These are phyloP conservation scores for Ellobius talpinus DNA, from an alignment of 2,113 vertebrate species.

Conservation along the genomic window DNA sequence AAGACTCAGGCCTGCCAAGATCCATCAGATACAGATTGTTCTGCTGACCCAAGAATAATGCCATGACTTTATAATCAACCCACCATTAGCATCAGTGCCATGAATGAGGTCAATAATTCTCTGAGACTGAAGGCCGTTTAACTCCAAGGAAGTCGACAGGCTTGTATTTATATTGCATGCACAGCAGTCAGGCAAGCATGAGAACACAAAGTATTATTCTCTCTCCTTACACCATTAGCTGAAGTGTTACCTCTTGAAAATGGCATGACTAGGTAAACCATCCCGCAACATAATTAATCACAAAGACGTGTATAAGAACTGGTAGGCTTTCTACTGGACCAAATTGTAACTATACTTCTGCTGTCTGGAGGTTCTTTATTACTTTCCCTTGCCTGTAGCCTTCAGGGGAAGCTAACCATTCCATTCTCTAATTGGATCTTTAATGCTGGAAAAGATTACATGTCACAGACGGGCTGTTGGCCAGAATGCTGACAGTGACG, in stretches of 20 bases:
- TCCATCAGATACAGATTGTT: slow-evolving; percentile 10
- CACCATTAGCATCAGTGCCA: slow-evolving; percentile 17
- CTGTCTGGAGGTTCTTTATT: neutral
- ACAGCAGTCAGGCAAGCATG: slow-evolving; percentile 1
- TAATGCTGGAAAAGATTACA: neutral
- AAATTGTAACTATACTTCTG: slow-evolving; percentile 6
- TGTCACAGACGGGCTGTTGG: neutral
- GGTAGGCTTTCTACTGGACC: neutral
- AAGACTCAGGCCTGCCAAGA: neutral
- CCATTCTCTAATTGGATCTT: neutral
- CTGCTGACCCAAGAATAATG: neutral
- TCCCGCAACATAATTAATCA: slow-evolving; percentile 45
- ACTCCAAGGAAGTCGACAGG: neutral
- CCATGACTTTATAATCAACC: slow-evolving; percentile 11
- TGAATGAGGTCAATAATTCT: slow-evolving; percentile 9
- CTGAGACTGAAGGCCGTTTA: neutral
- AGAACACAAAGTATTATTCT: neutral
- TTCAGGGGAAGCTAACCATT: neutral
- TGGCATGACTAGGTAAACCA: neutral
- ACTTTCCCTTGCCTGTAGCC: neutral
- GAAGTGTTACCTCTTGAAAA: neutral
- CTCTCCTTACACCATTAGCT: slow-evolving; percentile 2
- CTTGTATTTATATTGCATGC: slow-evolving; percentile 32
- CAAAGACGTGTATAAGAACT: neutral
- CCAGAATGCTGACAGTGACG: neutral